phyloP scores from a whole-genome alignment of 2,888 invertebrate species.

The Sinohyriopsis cumingii region DNA sequence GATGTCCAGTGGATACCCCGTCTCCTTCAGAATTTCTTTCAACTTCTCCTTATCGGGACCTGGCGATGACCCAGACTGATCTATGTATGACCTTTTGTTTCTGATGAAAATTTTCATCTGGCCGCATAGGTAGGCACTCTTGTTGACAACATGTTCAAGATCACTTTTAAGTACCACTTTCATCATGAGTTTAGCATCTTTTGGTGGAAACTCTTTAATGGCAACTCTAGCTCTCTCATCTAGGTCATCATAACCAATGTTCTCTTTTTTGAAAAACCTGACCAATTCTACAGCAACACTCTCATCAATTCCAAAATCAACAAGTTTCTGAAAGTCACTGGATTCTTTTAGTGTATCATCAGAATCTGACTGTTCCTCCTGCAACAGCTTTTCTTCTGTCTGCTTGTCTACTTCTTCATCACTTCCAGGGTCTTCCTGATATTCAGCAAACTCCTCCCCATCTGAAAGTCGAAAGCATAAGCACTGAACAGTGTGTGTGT shows the following conservation, averaged over 20 bases:
- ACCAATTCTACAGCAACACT: constrained; percentile 26
- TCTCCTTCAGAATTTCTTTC: constrained; percentile 13
- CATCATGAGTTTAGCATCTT: constrained; percentile 3
- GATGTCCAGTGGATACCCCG: constrained; percentile 24
- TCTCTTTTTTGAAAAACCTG: constrained; percentile 21
- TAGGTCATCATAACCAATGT: constrained; percentile 22
- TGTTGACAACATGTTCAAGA: constrained; percentile 20
- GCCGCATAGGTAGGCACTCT: constrained; percentile 27
- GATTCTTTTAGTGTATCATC: no score
- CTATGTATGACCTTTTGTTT: no score
- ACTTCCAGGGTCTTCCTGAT: no score
- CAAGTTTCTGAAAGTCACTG: constrained; percentile 20
- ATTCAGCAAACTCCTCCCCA: no score
- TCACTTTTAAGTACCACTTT: constrained; percentile 9
- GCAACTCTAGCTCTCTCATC: constrained; percentile 25
- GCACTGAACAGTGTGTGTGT: no score
- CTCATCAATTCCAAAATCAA: constrained; percentile 22
- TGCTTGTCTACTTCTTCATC: no score
- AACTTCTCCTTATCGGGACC: constrained; percentile 28
- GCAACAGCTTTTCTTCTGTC: no score
- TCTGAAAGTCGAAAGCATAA: no score
- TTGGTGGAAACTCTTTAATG: constrained; percentile 9
- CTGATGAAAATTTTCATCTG: constrained; percentile 26
- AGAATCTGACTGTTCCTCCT: no score
- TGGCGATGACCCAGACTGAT: no score